Evolutionary conservation across 1,140 invertebrate species (phyloP), one percentile per base, ranked within the genome.

Genomic region (Chelonus insularis): DNA sequence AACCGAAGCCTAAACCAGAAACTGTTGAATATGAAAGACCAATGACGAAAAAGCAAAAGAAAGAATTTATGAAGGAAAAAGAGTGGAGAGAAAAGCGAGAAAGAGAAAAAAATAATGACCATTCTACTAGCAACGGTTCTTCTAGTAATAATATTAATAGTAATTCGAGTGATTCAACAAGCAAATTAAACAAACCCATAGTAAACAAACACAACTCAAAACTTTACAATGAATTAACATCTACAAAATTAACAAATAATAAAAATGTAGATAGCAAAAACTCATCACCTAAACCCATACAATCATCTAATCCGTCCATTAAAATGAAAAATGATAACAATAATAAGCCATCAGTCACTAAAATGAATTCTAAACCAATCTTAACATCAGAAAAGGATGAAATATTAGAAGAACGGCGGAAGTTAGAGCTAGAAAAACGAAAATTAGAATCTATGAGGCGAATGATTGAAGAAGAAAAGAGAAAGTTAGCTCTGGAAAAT

Each of bases 41-140:
- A 5, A 88, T 94, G 83, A 94, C 93, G 0, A 90, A 91, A 61
- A 91, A 88, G 66, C 91, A 95, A 68, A 91, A 87, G 67, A 83
- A 83, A 41, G 90, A 93, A 72, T 85, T 86, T 71, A 85, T 90
- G 68, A 80, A 80, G 63, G 84, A 86, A 66, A 83, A 81, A 63
- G 83, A 85, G 58, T 82, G 77, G 72, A 68, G 72, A 25, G 82
- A 85, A 32, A 69, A 68, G 77, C 88, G 73, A 75, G 85, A 77
- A 74, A 83, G 50, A n/a, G 58, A 62, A 29, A 52, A 64, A 36
- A 60, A 58, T n/a, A 50, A 47, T 16, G 63, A 67, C 21, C n/a
- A n/a, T n/a, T n/a, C 48, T 18, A 20, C 20, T 34, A n/a, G 57
- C 14, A 8, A 6, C 5, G 4, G 12, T 7, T 18, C n/a, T 14